Base-by-base conservation (phyloP, 2,113 vertebrate genomes). In the Zosterops hypoxanthus region DNA sequence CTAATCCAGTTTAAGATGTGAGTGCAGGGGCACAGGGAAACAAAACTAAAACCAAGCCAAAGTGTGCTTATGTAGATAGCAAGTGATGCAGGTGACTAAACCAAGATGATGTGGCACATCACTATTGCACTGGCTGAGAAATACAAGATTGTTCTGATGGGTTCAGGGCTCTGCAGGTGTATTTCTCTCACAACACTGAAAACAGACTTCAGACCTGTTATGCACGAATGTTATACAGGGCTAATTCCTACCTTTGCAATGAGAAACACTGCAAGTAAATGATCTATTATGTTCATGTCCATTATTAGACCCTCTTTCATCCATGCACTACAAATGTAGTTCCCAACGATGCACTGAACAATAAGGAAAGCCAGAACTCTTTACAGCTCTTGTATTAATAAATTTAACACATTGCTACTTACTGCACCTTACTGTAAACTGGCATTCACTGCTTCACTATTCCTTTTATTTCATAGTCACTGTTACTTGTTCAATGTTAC, bases 141-240 rank as follows among this genome's bases (percentile, higher is more conserved):
- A 64, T 2, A 28, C 0, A 2, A 60, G n/a, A 23, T 28, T n/a
- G 31, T n/a, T 25, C 24, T 12, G 29, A 41, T 0, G 4, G 28
- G 34, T 33, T 79, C 16, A n/a, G 47, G 34, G 15, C 11, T 65
- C 55, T 59, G 29, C 31, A 66, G 47, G 6, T 34, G 14, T 16
- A 28, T 42, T 77, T 49, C 42, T 66, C 39, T 69, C 46, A 53
- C 0, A 2, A 19, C n/a, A 46, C 4, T 25, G 34, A 68, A 91
- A 61, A 49, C 5, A 44, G 17, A 31, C 21, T 78, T 90, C 39
- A 55, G 53, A 68, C 34, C 22, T 22, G 8, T 49, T 60, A 20
- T 19, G 31, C 22, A 82, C 24, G 77, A 77, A 53, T 28, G 9
- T 33, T 47, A 12, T 10, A 47, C 22, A 50, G 60, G 83, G 39